Percentiles rank a stretch among this genome's conserved stretches.
Evolutionary conservation across 2,797 vertebrate species (phyloP).

Genomic region (Melanotaenia pygmaea): DNA sequence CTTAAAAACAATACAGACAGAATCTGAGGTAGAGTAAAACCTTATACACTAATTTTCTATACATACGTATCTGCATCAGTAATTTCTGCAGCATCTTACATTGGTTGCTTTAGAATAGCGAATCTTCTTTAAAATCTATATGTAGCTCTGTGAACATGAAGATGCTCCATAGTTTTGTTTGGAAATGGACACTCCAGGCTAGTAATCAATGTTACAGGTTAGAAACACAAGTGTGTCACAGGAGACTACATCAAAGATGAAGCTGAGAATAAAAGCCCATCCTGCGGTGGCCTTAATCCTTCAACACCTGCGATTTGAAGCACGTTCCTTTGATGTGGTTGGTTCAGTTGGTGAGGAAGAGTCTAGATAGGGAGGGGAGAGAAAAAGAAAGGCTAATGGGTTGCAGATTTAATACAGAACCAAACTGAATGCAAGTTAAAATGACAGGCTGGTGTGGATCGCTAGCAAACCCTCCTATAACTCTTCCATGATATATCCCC

Average conservation of each 20-base stretch:
- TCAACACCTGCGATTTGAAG: slow-evolving; percentile 83
- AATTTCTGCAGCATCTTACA: background rate
- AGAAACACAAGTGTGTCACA: slow-evolving; percentile 61
- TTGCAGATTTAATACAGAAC: slow-evolving; percentile 48
- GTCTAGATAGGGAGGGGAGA: slow-evolving; percentile 51
- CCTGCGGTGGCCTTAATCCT: slow-evolving; percentile 83
- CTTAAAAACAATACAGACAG: background rate
- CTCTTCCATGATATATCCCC: slow-evolving; percentile 21
- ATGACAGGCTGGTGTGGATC: slow-evolving; percentile 25
- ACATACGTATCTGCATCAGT: background rate
- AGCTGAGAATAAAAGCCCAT: slow-evolving; percentile 70
- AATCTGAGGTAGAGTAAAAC: background rate
- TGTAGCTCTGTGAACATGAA: slow-evolving; percentile 21
- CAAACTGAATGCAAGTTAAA: slow-evolving; percentile 49
- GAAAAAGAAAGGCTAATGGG: slow-evolving; percentile 36
- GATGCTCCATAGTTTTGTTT: slow-evolving; percentile 32
- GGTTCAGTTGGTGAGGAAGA: slow-evolving; percentile 63
- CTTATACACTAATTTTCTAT: too few relatives aligned
- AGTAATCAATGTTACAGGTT: slow-evolving; percentile 43
- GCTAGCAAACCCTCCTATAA: slow-evolving; percentile 28
- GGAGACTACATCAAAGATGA: slow-evolving; percentile 75
- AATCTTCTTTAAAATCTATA: background rate
- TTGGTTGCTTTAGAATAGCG: background rate
- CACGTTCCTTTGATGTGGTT: slow-evolving; percentile 78
- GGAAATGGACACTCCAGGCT: slow-evolving; percentile 14